phyloP scores from a whole-genome alignment of 2,888 invertebrate species.

The Agrotis ipsilon region DNA sequence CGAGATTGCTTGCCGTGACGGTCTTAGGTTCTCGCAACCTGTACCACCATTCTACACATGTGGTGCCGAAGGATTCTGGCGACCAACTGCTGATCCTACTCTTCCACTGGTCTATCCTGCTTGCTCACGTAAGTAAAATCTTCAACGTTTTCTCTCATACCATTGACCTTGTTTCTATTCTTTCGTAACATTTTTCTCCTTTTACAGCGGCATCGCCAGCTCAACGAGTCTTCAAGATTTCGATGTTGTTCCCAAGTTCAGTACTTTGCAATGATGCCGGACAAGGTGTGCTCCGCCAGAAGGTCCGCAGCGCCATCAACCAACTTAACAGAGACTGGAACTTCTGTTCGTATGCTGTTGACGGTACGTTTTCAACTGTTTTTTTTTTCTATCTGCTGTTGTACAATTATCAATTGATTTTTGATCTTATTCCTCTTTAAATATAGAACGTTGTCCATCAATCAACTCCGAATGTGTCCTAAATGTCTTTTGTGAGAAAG shows the following conservation, averaged over 20 bases:
- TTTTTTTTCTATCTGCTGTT: background rate
- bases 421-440: background rate
- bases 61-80: conserved; percentile 99
- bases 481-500: background rate
- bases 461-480: background rate
- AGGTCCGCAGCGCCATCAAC: conserved; percentile 97
- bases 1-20: conserved; percentile 96
- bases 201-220: conserved; percentile 95
- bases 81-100: conserved; percentile 95
- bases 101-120: conserved; percentile 97
- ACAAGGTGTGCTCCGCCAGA: conserved; percentile 97
- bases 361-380: conserved; percentile 90
- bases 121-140: conserved; percentile 94
- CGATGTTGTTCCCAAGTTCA: conserved; percentile 98
- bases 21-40: conserved; percentile 97
- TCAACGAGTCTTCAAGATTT: conserved; percentile 98
- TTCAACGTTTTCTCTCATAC: background rate
- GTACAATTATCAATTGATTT: background rate
- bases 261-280: conserved; percentile 99
- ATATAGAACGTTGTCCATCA: background rate
- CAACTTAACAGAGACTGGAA: conserved; percentile 98
- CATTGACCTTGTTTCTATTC: background rate
- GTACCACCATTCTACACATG: conserved; percentile 99
- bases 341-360: conserved; percentile 97
- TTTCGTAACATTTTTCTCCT: conserved; percentile 33